Evolutionary conservation across 2,888 invertebrate species (phyloP).

Genomic region (Cinara cedri): DNA sequence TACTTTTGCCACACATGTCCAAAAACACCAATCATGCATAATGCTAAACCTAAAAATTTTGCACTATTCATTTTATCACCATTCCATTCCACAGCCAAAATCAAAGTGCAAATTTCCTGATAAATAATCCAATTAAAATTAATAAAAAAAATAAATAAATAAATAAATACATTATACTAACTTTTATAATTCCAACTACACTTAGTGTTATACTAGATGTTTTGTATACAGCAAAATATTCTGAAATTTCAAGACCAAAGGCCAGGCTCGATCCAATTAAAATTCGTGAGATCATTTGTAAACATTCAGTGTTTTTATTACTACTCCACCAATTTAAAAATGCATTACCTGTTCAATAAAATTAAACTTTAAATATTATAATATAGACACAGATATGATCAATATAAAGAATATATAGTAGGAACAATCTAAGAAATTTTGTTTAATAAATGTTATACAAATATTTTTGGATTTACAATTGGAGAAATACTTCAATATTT

Average conservation of each 20-base stretch:
- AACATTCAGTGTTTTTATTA: conserved; percentile 10
- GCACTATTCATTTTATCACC: conserved; percentile 82
- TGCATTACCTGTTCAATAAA: conserved; percentile 61
- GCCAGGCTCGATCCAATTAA: conserved; percentile 83
- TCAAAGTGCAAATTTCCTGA: conserved; percentile 91
- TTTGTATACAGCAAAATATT: conserved; percentile 89
- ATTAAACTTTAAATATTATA: background rate
- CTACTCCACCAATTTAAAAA: conserved; percentile 63
- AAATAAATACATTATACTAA: conserved; percentile 62
- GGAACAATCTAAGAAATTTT: no score
- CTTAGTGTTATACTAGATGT: conserved; percentile 96
- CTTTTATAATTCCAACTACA: conserved; percentile 96
- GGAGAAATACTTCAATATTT: no score
- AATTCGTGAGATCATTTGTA: conserved; percentile 62
- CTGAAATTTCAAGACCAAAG: conserved; percentile 92
- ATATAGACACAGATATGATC: no score
- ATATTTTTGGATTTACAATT: no score
- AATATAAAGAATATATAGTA: no score
- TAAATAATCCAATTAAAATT: conserved; percentile 61
- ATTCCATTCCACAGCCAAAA: conserved; percentile 84
- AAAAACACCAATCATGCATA: conserved; percentile 87
- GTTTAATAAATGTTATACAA: no score
- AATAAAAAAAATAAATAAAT: background rate
- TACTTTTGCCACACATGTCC: conserved; percentile 70
- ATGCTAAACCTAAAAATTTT: conserved; percentile 82